Evolutionary conservation across 2,797 vertebrate species (phyloP).

Genomic region (Rhodeus uyekii): DNA sequence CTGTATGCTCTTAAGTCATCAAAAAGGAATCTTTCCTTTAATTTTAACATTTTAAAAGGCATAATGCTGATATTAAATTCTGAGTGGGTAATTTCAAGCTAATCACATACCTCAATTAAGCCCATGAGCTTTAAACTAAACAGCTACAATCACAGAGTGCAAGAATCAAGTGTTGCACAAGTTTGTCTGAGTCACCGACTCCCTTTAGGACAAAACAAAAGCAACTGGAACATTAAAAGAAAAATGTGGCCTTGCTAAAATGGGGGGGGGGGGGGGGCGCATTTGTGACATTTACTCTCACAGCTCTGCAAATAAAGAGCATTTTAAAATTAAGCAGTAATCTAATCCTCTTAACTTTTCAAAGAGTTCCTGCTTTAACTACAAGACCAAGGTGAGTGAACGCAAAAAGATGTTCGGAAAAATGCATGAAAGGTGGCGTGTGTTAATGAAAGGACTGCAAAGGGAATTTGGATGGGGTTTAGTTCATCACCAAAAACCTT

Average conservation of each 20-base stretch:
- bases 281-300: not conserved
- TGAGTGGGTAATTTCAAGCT: slow-evolving; percentile 25
- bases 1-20: not conserved
- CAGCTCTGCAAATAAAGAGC: not conserved
- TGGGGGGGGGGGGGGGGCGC: not conserved
- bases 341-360: not conserved
- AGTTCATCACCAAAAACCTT: not conserved
- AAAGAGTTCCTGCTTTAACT: not conserved
- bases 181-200: not conserved
- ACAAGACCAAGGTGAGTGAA: not conserved
- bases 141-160: slow-evolving; percentile 18
- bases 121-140: slow-evolving; percentile 26
- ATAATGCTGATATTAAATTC: slow-evolving; percentile 24
- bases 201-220: not conserved
- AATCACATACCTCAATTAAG: slow-evolving; percentile 27
- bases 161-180: slow-evolving; percentile 24
- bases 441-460: not conserved
- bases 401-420: not conserved
- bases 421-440: not conserved
- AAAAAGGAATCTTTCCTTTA: slow-evolving; percentile 5
- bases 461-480: not conserved
- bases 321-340: slow-evolving; percentile 12
- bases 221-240: slow-evolving; percentile 5
- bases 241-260: not conserved
- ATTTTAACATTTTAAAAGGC: slow-evolving; percentile 7